Base-by-base conservation (phyloP, 2,888 invertebrate genomes). In the Fissipunctia ypsillon region DNA sequence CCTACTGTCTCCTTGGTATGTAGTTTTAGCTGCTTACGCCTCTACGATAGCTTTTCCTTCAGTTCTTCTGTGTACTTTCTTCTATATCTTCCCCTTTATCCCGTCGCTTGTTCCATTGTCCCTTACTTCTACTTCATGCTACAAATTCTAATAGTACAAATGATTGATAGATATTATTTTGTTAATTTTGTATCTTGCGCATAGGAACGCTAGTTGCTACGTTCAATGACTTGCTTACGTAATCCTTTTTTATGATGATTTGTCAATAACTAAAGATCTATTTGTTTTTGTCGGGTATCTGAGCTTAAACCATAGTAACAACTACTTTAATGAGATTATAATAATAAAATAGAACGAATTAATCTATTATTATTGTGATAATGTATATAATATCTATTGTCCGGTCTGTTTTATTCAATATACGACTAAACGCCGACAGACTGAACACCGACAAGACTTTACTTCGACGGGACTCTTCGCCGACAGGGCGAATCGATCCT, bases 211-310 rank as follows among this genome's bases (percentile, higher is more conserved):
- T n/a, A n/a, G n/a, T n/a, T n/a, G n/a, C n/a, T 60, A 67, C 66
- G 77, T 78, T 86, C 83, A 78, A 52, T 80, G 84, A 77, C 84
- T 76, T 43, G 60, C 52, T 80, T 72, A 79, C 79, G 77, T 80
- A 63, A 83, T 54, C 12, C 54, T 28, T 64, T 73, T 78, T 82
- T 79, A 41, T 69, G 64, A 73, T 41, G 25, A 73, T 74, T 65
- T 76, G 50, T 64, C 75, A 73, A 71, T 63, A 65, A 61, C 38
- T 14, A 69, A n/a, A n/a, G n/a, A n/a, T 14, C 9, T 35, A 14
- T 60, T 77, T 52, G 65, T 68, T 84, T 70, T 73, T 54, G 50
- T 73, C 73, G 52, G 50, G 43, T 59, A 60, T 59, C 48, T 56
- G 9, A 31, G 22, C 52, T 48, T 2, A 43, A 68, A 25, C 73